phyloP scores from a whole-genome alignment of 2,888 invertebrate species.

The Yponomeuta plumbellus region DNA sequence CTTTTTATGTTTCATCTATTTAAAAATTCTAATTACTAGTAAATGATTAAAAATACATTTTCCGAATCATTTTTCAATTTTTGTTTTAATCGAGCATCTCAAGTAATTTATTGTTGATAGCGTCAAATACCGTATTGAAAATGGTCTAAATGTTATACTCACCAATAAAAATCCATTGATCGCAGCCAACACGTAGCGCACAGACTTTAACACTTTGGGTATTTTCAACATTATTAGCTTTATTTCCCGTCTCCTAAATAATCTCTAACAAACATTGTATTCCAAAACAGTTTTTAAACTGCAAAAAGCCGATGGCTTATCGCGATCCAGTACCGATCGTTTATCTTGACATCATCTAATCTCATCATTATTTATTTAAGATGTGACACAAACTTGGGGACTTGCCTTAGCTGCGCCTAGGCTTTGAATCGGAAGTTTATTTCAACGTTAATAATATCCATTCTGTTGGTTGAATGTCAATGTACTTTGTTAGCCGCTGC shows the following conservation, averaged over 20 bases:
- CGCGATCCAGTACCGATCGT: constrained; percentile 18
- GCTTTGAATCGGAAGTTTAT: background rate
- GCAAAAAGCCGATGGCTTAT: constrained; percentile 32
- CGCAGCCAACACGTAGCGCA: constrained; percentile 83
- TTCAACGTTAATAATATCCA: too few species aligned
- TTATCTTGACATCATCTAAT: constrained; percentile 17
- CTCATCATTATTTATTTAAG: constrained; percentile 9
- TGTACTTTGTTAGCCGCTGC: too few species aligned
- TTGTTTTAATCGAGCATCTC: too few species aligned
- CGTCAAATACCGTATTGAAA: too few species aligned
- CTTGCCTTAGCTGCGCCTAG: background rate
- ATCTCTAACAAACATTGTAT: constrained; percentile 22
- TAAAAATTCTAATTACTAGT: too few species aligned
- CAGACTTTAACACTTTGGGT: constrained; percentile 62
- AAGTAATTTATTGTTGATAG: too few species aligned
- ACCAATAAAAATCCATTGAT: constrained; percentile 87
- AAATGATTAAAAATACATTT: too few species aligned
- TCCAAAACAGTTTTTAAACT: constrained; percentile 36
- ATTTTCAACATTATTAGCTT: constrained; percentile 62
- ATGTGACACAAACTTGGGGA: constrained; percentile 12
- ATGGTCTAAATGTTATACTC: constrained; percentile 57
- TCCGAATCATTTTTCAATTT: too few species aligned
- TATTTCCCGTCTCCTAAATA: background rate
- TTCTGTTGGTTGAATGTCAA: too few species aligned
- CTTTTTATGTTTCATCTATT: too few species aligned